Evolutionary conservation across 2,113 vertebrate genomes (phyloP), one percentile per base, ranked within the genome.

Genomic region (Brachyistius frenatus): DNA sequence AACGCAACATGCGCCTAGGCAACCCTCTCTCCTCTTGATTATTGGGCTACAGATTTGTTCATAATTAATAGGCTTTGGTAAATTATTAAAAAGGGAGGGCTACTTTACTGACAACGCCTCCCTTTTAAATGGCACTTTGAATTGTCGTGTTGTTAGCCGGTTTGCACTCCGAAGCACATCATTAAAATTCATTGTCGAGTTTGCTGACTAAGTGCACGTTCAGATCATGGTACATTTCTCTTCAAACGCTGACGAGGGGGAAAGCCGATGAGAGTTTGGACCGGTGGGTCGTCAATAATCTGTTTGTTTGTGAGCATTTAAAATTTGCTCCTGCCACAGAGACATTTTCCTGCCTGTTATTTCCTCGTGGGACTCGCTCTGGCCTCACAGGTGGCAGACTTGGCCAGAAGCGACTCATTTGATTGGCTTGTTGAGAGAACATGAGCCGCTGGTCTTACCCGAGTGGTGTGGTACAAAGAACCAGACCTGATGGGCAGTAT

Each of bases 41-140:
- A 76, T 91, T 84, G 36, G 89, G 88, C 91, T 78, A 63, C 86
- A 83, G 73, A 93, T 90, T 85, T 86, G 84, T 93, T 90, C 83
- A 93, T 92, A 93, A 93, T 94, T 92, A 86, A 94, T 92, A 80
- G 86, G 66, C 33, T 82, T 56, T 72, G 69, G 69, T 93, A 82
- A 89, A 93, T 90, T 84, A 93, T 93, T 93, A 78, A 93, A 78
- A 74, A 58, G 1, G 16, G 23, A 68, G 53, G 83, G 85, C 84
- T 84, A 73, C 73, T 80, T 81, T 81, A 66, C 73, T 73, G 57
- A 81, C 71, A 83, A 73, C 56, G 62, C 39, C 57, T 61, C 82
- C 66, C 80, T 80, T 23, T 80, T 80, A 44, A 72, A 85, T 31
- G 54, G 52, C 16, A 7, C 54, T 67, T 75, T 44, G 52, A 71